Base-by-base conservation (phyloP, 2,797 vertebrate species). In the Rachycentron canadum region DNA sequence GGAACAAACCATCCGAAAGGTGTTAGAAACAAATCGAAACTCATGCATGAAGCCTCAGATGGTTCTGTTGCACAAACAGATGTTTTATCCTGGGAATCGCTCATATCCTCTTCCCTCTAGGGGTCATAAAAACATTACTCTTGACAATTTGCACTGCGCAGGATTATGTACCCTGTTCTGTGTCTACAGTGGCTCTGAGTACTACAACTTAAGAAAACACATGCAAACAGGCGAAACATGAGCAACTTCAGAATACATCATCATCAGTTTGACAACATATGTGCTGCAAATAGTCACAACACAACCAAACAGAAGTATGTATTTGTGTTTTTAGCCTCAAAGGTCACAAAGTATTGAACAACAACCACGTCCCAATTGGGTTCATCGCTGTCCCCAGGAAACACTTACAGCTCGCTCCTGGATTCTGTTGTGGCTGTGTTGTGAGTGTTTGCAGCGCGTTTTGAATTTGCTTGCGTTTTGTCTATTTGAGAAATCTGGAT, bases 1-100 rank as follows among this genome's bases (percentile, higher is more conserved):
- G 0, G 5, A 65, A 26, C 55, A 69, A 73, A 70, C 40, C 41
- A 45, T 32, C 36, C n/a, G 1, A 43, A 71, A 71, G 62, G 41
- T 58, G 61, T 55, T 36, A 3, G 21, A 53, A 67, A 56, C 13
- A 25, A 38, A 62, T 3, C 17, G 1, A 60, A 61, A 68, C 14
- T 19, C 19, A 16, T 56, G 55, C 47, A 23, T 13, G 19, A 45
- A 63, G 47, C 49, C 34, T 70, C 47, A 28, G 56, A 28, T 56
- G 53, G 40, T 34, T 69, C 16, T 43, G 1, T 11, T 53, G 5
- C 11, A 32, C 17, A 32, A 40, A 61, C 69, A 69, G 59, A 62
- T 78, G 64, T 53, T 53, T n/a, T 11, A 52, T 66, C 34, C 17
- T 4, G 59, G 7, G 21, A 57, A 40, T 14, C 1, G 0, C 38